phyloP scores from a whole-genome alignment of 2,797 vertebrate species.

The Fistularia tabacaria region DNA sequence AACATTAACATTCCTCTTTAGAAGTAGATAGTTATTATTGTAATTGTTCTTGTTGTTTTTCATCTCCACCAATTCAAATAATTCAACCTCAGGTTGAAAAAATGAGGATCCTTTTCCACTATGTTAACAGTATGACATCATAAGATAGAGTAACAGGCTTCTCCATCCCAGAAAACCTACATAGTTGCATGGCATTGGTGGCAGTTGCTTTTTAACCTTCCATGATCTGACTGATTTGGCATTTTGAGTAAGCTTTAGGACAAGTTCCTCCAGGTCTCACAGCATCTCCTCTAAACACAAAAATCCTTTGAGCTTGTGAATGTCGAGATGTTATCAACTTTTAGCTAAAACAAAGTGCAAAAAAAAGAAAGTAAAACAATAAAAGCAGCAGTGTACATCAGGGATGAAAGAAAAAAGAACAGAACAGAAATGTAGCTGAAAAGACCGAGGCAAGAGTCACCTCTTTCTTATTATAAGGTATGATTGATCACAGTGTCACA shows the following conservation, averaged over 20 bases:
- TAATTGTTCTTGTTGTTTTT: no score
- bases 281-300: no score
- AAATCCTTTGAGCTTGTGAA: no score
- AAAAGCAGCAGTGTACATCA: slow-evolving; percentile 24
- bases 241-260: neutral
- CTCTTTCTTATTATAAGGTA: slow-evolving; percentile 48
- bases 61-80: no score
- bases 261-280: slow-evolving; percentile 6
- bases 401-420: slow-evolving; percentile 16
- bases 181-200: neutral
- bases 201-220: no score
- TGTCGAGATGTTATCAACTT: neutral
- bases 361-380: slow-evolving; percentile 13
- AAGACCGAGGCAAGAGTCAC: slow-evolving; percentile 31
- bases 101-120: no score
- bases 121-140: neutral
- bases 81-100: no score
- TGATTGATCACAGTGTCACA: slow-evolving; percentile 54
- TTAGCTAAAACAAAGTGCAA: slow-evolving; percentile 13
- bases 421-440: slow-evolving; percentile 21
- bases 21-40: no score
- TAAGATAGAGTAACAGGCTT: neutral
- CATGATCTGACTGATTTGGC: no score
- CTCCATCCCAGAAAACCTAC: neutral
- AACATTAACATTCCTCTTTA: no score